Conservation (phyloP, 2,797 vertebrate species). For the Amniataba percoides region DNA sequence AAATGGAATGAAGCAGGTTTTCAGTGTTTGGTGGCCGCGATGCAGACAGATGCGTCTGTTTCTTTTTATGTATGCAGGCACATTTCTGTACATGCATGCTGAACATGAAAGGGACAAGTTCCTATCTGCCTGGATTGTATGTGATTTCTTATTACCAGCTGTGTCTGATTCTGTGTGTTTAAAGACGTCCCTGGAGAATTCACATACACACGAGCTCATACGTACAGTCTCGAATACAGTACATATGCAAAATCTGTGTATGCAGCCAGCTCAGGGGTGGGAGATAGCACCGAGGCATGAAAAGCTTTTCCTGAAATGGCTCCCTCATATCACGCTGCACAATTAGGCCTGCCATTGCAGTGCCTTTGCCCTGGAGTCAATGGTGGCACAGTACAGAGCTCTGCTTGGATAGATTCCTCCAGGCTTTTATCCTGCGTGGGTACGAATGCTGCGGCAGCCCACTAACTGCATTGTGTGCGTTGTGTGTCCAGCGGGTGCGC, state of each 20-base stretch:
- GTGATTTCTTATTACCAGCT: slow-evolving; percentile 41
- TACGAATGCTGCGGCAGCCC: slow-evolving; percentile 59
- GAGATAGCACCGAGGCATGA: slow-evolving; percentile 62
- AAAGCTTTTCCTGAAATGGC: slow-evolving; percentile 70
- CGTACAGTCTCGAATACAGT: slow-evolving; percentile 8
- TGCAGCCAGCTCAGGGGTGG: slow-evolving; percentile 41
- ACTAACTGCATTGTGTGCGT: slow-evolving; percentile 39
- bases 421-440: slow-evolving; percentile 59
- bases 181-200: slow-evolving; percentile 19
- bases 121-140: not conserved
- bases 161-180: slow-evolving; percentile 37
- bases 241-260: slow-evolving; percentile 15
- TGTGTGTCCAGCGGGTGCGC: slow-evolving; percentile 35
- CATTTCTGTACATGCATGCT: not conserved
- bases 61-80: not conserved
- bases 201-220: not conserved
- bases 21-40: slow-evolving; percentile 25
- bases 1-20: slow-evolving; percentile 53
- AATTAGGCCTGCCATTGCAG: slow-evolving; percentile 72
- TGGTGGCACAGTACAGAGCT: slow-evolving; percentile 59
- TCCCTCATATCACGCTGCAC: slow-evolving; percentile 75
- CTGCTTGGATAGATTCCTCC: slow-evolving; percentile 56
- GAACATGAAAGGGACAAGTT: slow-evolving; percentile 1
- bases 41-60: slow-evolving; percentile 30
- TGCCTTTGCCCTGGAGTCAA: slow-evolving; percentile 65